Percentiles rank a stretch among this genome's conserved stretches.
Conservation (phyloP, 2,113 vertebrate genomes). For the Peromyscus californicus region DNA sequence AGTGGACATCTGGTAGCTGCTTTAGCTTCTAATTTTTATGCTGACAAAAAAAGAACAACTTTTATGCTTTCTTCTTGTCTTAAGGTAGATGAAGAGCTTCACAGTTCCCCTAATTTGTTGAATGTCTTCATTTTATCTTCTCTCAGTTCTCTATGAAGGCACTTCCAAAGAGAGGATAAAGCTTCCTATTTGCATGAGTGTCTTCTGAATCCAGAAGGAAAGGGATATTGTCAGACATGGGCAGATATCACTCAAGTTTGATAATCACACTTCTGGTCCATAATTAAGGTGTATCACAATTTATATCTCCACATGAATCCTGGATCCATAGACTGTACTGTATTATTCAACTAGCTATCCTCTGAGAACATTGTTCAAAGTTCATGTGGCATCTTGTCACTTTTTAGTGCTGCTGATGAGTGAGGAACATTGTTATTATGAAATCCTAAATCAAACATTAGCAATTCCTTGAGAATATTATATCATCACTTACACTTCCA, state of each 20-base stretch:
- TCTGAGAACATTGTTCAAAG: background rate
- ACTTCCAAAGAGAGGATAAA: slow-evolving; percentile 1
- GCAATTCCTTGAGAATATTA: background rate
- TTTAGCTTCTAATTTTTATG: background rate
- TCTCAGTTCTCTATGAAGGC: background rate
- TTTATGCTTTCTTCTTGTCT: background rate
- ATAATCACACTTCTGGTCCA: background rate
- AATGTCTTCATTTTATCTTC: background rate
- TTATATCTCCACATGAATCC: background rate
- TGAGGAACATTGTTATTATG: background rate
- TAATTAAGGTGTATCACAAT: background rate
- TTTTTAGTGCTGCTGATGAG: background rate
- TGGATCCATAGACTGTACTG: background rate
- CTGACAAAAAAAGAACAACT: background rate
- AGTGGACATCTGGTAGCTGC: background rate
- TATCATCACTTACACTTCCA: background rate
- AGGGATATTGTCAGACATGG: background rate
- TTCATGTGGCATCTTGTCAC: background rate
- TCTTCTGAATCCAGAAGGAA: background rate
- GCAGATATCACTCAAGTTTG: background rate
- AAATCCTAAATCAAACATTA: background rate
- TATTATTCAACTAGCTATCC: background rate
- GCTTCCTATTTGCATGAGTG: background rate
- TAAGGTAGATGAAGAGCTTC: background rate
- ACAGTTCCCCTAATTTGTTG: background rate